Base-by-base conservation (phyloP, 2,888 invertebrate species). In the Melinaea marsaeus region DNA sequence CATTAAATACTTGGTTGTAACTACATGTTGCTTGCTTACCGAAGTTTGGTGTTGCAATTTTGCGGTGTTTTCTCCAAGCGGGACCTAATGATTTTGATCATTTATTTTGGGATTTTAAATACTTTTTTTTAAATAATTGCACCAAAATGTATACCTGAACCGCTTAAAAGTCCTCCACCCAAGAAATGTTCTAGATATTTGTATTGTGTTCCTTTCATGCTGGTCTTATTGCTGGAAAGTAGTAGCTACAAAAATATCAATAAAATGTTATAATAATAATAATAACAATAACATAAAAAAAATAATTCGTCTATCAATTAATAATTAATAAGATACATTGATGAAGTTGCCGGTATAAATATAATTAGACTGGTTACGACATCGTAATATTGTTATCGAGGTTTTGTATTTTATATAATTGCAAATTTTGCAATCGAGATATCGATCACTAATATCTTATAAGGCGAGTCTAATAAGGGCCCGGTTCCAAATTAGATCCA, bases 131-230 rank as follows among this genome's bases (percentile, higher is more conserved):
- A 1, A 22, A 22, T 22, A 22, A 22, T 22, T 22, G 22, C 22
- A 22, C 22, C 0, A 22, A 22, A 22, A 22, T 22, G 22, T 22
- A 22, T 75, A 87, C 88, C 88, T 72, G 88, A 88, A 56, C 88
- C 88, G 67, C 84, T 87, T 0, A 89, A 67, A 54, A 89, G 83
- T 5, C 89, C 89, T 0, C 74, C 79, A 2, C 89, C 88, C 0
- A 85, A 61, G 0, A 83, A 55, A 35, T 83, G 76, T 2, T 77
- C 74, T 84, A 89, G 88, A 66, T 83, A 89, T 65, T 86, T 85
- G 65, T 88, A 89, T 57, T 81, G 82, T 2, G 86, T 86, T 5
- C 89, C 88, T 71, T 88, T 89, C 2, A 70, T 58, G 55, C 75
- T 84, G 0, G 79, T 81, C 64, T 85, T 87, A 2, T 75, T 61